phyloP scores from a whole-genome alignment of 92 coral and sea anemone genomes.

The Palythoa grandis region DNA sequence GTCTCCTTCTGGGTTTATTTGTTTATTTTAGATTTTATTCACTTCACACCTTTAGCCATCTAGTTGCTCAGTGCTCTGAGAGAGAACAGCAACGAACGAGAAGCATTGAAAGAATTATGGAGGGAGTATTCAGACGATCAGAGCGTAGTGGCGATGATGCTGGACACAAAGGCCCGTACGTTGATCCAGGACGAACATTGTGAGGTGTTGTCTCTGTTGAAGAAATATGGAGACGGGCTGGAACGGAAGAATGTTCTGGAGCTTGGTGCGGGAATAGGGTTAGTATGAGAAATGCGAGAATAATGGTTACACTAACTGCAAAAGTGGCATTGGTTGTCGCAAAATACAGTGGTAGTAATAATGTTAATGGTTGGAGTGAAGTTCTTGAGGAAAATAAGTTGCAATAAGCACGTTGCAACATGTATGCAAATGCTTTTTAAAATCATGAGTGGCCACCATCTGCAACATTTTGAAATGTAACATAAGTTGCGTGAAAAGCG shows the following conservation, averaged over 20 bases:
- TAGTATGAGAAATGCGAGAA: constrained; percentile 1
- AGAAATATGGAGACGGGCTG: constrained; percentile 50
- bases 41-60: background rate
- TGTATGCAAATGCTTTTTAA: too few relatives aligned
- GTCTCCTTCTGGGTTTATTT: too few relatives aligned
- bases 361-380: too few relatives aligned
- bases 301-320: too few relatives aligned
- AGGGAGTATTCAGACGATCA: constrained; percentile 66
- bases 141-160: constrained; percentile 80
- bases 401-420: too few relatives aligned
- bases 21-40: too few relatives aligned
- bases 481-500: too few relatives aligned
- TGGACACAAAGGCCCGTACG: constrained; percentile 68
- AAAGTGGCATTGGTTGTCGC: too few relatives aligned
- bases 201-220: constrained; percentile 67
- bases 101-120: constrained; percentile 78
- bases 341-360: too few relatives aligned
- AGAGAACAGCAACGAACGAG: constrained; percentile 38
- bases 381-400: too few relatives aligned
- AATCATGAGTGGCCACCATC: too few relatives aligned
- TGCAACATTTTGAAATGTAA: too few relatives aligned
- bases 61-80: background rate
- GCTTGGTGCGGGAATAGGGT: constrained; percentile 88
- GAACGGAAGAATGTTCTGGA: constrained; percentile 59
- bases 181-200: constrained; percentile 70